A percentile compares a stretch with the other conserved stretches of the same genome.
Conservation (phyloP, 2,797 vertebrate genomes). For the Phataginus tetradactyla region DNA sequence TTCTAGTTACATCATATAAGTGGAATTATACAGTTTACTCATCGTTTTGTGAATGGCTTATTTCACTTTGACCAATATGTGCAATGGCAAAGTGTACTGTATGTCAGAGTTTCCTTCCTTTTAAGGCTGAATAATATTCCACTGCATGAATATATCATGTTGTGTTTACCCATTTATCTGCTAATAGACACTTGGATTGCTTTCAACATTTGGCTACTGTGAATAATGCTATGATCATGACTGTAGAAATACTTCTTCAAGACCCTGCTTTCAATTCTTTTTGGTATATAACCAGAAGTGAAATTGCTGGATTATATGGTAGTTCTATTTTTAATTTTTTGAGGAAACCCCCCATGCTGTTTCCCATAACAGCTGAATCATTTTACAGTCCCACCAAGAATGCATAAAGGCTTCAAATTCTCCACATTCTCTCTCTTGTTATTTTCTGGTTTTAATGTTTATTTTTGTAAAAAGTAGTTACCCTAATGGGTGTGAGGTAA, state of each 20-base stretch:
- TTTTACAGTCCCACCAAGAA: not conserved
- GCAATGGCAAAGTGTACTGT: no score
- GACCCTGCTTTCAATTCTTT: not conserved
- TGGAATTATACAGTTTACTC: not conserved
- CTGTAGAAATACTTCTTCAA: not conserved
- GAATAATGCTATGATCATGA: not conserved
- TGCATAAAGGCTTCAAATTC: not conserved
- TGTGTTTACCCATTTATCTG: not conserved
- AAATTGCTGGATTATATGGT: not conserved
- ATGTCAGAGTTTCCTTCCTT: not conserved
- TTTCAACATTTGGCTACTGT: not conserved
- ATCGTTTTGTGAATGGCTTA: not conserved
- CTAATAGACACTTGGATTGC: not conserved
- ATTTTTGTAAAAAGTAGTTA: not conserved
- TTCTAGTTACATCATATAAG: not conserved
- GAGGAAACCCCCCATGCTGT: not conserved
- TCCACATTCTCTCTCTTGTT: not conserved
- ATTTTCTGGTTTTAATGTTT: not conserved
- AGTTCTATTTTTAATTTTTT: not conserved
- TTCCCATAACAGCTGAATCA: not conserved
- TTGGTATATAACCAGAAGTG: not conserved
- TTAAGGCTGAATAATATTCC: not conserved
- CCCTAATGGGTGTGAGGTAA: not conserved
- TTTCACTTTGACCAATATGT: not conserved
- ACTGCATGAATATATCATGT: not conserved